phyloP scores from a whole-genome alignment of 2,113 vertebrate genomes.

The Mirounga angustirostris region DNA sequence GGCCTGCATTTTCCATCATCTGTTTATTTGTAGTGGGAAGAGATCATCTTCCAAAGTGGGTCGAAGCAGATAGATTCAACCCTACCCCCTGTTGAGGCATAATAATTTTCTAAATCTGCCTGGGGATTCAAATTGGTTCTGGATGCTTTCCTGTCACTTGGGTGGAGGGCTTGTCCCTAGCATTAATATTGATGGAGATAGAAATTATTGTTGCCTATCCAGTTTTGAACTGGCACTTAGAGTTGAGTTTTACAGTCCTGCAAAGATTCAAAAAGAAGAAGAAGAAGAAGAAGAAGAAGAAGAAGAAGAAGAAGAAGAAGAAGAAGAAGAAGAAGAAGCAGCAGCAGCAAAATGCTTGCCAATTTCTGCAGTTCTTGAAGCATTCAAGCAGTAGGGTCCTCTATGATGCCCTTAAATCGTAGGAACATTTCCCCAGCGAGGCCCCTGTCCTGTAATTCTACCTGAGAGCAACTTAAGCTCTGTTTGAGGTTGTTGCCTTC shows the following conservation, averaged over 20 bases:
- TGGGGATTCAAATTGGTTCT: slow-evolving; percentile 68
- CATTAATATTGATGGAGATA: slow-evolving; percentile 62
- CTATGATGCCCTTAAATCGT: slow-evolving; percentile 1
- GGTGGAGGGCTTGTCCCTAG: slow-evolving; percentile 27
- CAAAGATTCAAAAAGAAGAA: not conserved
- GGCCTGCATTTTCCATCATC: not conserved
- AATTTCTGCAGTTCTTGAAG: slow-evolving; percentile 56
- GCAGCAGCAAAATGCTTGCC: not conserved
- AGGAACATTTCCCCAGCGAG: not conserved
- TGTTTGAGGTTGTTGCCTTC: slow-evolving; percentile 32
- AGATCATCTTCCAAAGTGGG: slow-evolving; percentile 61
- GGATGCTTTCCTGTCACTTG: slow-evolving; percentile 68
- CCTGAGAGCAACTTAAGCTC: slow-evolving; percentile 68
- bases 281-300: no score
- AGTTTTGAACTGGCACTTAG: slow-evolving; percentile 57
- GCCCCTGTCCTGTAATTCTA: slow-evolving; percentile 56
- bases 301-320: not conserved
- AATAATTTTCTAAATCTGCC: slow-evolving; percentile 69
- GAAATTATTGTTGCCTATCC: slow-evolving; percentile 24
- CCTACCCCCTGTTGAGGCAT: slow-evolving; percentile 1
- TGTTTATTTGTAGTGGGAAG: slow-evolving; percentile 66
- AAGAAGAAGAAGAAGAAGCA: not conserved
- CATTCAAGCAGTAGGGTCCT: slow-evolving; percentile 3
- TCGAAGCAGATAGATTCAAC: slow-evolving; percentile 41
- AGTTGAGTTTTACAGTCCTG: slow-evolving; percentile 14